These are phyloP conservation scores for Cotesia vestalis DNA, from an alignment of 1,140 invertebrate species.

Conservation along the genomic window DNA sequence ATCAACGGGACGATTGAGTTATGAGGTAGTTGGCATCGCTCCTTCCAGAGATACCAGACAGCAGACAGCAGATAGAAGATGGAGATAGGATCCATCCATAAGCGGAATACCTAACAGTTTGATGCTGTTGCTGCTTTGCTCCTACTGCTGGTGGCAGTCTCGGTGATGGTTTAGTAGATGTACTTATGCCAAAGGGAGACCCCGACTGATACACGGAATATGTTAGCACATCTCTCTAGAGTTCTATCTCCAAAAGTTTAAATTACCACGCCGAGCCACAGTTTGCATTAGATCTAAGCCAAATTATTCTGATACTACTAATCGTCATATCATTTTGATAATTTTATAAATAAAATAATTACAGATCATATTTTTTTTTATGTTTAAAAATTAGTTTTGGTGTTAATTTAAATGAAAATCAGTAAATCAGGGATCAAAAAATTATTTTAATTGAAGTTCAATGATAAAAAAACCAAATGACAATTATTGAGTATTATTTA, in stretches of 20 bases:
- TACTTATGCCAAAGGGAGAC: constrained; percentile 10
- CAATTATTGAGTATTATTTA: too few species aligned
- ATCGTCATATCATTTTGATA: too few species aligned
- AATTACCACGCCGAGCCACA: constrained; percentile 8
- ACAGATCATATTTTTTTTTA: too few species aligned
- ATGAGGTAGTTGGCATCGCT: constrained; percentile 41
- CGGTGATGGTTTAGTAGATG: neutral
- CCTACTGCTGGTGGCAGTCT: constrained; percentile 1
- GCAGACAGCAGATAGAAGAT: neutral
- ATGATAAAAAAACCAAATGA: too few species aligned
- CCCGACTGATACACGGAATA: constrained; percentile 25
- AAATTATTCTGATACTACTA: too few species aligned
- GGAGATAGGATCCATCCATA: constrained; percentile 34
- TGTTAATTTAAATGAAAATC: too few species aligned
- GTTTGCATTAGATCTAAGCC: neutral
- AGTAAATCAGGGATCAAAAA: too few species aligned
- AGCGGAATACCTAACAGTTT: constrained; percentile 33
- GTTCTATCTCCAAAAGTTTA: constrained; percentile 19
- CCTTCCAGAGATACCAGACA: neutral
- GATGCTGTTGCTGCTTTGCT: constrained; percentile 17
- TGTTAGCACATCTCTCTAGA: constrained; percentile 18
- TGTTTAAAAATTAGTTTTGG: too few species aligned
- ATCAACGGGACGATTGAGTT: constrained; percentile 43
- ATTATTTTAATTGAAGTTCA: too few species aligned
- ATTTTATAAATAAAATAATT: too few species aligned